Evolutionary conservation across 2,113 vertebrate genomes (phyloP).

Genomic region (Chaetorhynchus papuensis): DNA sequence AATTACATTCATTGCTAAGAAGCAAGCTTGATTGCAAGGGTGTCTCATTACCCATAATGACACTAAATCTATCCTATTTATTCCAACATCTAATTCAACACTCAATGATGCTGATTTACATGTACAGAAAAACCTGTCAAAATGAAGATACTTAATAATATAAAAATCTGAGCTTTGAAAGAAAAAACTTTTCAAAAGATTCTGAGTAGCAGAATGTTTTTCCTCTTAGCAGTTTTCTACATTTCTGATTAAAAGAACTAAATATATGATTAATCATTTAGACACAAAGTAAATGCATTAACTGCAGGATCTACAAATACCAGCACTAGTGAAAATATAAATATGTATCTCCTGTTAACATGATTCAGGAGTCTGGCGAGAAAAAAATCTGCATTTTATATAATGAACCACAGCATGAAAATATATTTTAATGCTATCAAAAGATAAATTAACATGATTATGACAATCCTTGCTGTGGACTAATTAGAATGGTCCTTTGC

Average conservation of each 20-base stretch:
- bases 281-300: neutral
- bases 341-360: neutral
- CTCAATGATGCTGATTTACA: neutral
- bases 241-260: neutral
- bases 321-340: neutral
- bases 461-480: neutral
- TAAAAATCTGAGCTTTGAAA: neutral
- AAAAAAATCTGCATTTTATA: neutral
- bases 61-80: slow-evolving; percentile 49
- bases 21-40: slow-evolving; percentile 45
- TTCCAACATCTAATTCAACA: slow-evolving; percentile 43
- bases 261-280: slow-evolving; percentile 9
- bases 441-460: neutral
- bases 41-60: slow-evolving; percentile 52
- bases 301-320: neutral
- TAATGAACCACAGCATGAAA: neutral
- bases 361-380: neutral
- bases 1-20: slow-evolving; percentile 35
- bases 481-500: neutral
- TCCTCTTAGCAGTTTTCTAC: neutral
- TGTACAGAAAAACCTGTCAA: neutral
- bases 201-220: neutral
- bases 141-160: neutral
- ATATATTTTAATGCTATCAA: neutral
- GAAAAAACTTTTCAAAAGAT: neutral